These are phyloP conservation scores for Cebus imitator DNA, from an alignment of 2,113 vertebrate species.

Conservation along the genomic window DNA sequence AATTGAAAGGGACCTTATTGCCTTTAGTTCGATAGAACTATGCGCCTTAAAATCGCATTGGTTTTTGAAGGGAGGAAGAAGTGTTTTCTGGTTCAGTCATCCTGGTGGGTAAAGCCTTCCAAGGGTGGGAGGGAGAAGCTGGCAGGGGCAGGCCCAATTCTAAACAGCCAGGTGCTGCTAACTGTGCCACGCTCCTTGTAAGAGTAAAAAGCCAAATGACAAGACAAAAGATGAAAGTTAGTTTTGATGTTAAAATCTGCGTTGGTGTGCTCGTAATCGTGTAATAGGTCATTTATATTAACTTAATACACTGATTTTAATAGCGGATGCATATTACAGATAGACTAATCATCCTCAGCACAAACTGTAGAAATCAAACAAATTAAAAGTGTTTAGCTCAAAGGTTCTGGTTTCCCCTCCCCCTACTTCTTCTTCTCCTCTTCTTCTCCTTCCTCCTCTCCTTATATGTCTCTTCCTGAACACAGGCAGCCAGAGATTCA, in stretches of 20 bases:
- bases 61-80: neutral
- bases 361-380: slow-evolving; percentile 60
- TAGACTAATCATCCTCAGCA: neutral
- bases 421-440: neutral
- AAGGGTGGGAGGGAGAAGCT: neutral
- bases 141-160: neutral
- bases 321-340: neutral
- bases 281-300: slow-evolving; percentile 17
- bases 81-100: neutral
- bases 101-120: neutral
- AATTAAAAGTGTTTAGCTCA: neutral
- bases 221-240: slow-evolving; percentile 35
- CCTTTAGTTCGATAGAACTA: neutral
- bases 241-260: slow-evolving; percentile 25
- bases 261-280: slow-evolving; percentile 10
- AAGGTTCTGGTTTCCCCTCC: slow-evolving; percentile 21
- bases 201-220: slow-evolving; percentile 41
- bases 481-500: slow-evolving; percentile 62
- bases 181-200: neutral
- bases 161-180: slow-evolving; percentile 18
- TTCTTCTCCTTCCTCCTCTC: slow-evolving; percentile 18
- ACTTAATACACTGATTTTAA: slow-evolving; percentile 38
- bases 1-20: neutral
- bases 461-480: slow-evolving; percentile 69
- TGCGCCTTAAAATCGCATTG: slow-evolving; percentile 15